Evolutionary conservation across 2,888 invertebrate genomes (phyloP), one percentile per base, ranked within the genome.

Genomic region (Neoscelio sp.): DNA sequence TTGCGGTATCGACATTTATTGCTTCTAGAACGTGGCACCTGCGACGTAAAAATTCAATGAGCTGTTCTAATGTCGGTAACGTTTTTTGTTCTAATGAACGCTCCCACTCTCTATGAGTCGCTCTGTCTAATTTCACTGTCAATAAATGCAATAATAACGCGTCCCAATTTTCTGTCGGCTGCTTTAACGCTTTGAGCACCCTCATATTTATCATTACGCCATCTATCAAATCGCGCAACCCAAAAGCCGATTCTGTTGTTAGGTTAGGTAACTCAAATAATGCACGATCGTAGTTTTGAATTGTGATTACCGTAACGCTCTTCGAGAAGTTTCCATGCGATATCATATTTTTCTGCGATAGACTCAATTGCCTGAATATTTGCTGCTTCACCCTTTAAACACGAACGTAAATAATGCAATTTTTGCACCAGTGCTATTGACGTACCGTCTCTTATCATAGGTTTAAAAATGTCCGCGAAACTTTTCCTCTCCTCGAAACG

Each of bases 51-150:
- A 60, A 60, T 30, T 58, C 42, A 4, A 42, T 58, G 10, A 58
- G 33, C 10, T 33, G n/a, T 30, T 40, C n/a, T 7, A 70, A 44
- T 15, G 13, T 30, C 18, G 42, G 20, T 20, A 44, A 2, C 1
- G 15, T 18, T 10, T 17, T 44, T 2, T 20, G 18, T 4, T 18
- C 42, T 1, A 44, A 7, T 1, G 44, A 60, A 2, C 44, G 42
- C 5, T 71, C 52, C 33, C 60, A 50, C 8, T 60, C 50, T 17
- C 1, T 20, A 18, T 23, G 50, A 2, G 42, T 28, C 8, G 7
- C 3, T 42, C 28, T 33, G 17, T 70, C 54, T 20, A 71, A n/a
- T 46, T 62, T 62, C 26, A 50, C 58, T 7, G 58, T 58, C 28
- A 70, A 8, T n/a, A 60, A 20, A 10, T 33, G 48, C 18, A 70